phyloP scores from a whole-genome alignment of 2,113 vertebrate species.

The Phainopepla nitens region DNA sequence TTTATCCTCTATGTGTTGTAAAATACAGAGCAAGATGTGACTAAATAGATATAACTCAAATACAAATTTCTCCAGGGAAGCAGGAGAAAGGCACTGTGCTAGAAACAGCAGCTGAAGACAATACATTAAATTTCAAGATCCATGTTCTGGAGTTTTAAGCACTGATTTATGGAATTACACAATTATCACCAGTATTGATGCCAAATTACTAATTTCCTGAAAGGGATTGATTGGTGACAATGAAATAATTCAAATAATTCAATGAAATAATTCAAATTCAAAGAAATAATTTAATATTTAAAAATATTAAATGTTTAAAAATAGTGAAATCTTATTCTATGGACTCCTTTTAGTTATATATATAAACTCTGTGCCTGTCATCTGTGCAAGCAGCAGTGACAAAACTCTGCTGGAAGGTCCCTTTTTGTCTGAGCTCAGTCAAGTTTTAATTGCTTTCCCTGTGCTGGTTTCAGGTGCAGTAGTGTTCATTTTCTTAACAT shows the following conservation, averaged over 20 bases:
- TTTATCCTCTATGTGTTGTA: neutral
- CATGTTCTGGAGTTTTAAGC: neutral
- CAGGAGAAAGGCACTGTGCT: neutral
- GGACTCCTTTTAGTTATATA: neutral
- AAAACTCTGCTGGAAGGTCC: neutral
- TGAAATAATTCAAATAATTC: neutral
- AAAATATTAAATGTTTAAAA: neutral
- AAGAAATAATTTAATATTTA: too few species aligned
- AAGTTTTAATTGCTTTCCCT: neutral
- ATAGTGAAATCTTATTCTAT: neutral
- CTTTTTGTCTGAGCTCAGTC: neutral
- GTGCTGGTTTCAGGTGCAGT: neutral
- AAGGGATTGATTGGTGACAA: neutral
- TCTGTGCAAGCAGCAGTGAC: neutral
- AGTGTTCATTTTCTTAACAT: neutral
- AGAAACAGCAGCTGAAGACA: neutral
- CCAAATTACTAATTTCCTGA: neutral
- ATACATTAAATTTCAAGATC: neutral
- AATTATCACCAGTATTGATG: neutral
- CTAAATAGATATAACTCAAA: neutral
- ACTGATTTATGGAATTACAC: neutral
- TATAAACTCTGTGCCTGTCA: neutral
- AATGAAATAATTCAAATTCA: too few species aligned
- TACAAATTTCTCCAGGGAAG: neutral
- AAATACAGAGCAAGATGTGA: neutral